These are phyloP conservation scores for Etheostoma perlongum DNA, from an alignment of 2,797 vertebrate genomes.

Conservation along the genomic window DNA sequence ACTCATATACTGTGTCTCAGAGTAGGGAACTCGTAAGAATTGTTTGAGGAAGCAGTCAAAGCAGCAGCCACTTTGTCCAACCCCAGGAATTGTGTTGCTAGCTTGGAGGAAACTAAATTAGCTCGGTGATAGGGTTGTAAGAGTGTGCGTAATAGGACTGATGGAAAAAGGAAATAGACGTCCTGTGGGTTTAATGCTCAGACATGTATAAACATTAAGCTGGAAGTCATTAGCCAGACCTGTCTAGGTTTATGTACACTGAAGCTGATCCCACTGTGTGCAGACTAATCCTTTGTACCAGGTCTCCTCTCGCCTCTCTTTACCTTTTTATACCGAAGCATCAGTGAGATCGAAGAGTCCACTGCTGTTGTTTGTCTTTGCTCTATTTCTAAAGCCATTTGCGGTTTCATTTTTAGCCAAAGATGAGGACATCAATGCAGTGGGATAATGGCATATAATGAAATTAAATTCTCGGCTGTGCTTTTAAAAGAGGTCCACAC, in stretches of 20 bases:
- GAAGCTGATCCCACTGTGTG: conserved; percentile 51
- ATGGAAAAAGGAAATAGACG: conserved; percentile 39
- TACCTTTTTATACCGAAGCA: conserved; percentile 40
- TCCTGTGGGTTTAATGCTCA: conserved; percentile 53
- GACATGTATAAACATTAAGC: conserved; percentile 62
- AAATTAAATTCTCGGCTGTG: background rate
- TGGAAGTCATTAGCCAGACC: conserved; percentile 58
- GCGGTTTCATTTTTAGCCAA: conserved; percentile 1
- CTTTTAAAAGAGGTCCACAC: conserved; percentile 6
- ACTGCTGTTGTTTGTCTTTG: conserved; percentile 44
- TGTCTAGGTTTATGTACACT: conserved; percentile 59
- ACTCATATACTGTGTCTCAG: background rate
- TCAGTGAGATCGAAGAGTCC: conserved; percentile 42
- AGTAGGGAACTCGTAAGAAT: conserved; percentile 6
- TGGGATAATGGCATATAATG: conserved; percentile 1
- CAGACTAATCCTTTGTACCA: conserved; percentile 60
- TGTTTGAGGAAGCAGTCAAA: conserved; percentile 44
- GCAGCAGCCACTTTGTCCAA: conserved; percentile 19
- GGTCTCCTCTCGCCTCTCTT: conserved; percentile 45
- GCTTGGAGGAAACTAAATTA: conserved; percentile 34
- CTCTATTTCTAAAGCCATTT: conserved; percentile 39
- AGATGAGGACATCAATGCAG: conserved; percentile 11
- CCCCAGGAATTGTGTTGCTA: conserved; percentile 12
- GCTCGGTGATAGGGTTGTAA: conserved; percentile 23
- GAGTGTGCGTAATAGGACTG: conserved; percentile 35